Evolutionary conservation across 2,888 invertebrate species (phyloP).

Genomic region (Cheilosia impressa): DNA sequence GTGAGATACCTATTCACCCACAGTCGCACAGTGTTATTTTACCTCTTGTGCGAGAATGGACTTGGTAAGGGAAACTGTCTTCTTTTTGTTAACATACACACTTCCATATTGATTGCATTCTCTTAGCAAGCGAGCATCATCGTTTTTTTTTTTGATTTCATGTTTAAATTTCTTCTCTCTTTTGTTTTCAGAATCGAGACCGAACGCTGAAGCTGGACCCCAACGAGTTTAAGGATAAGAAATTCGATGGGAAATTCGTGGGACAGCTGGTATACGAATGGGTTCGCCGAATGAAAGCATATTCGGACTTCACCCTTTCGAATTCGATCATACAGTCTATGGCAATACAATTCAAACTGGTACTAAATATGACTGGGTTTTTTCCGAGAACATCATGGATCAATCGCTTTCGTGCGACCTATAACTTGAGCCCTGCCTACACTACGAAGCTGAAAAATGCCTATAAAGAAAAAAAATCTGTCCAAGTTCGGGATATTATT

Average conservation of each 20-base stretch:
- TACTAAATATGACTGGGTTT: constrained; percentile 14
- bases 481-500: constrained; percentile 12
- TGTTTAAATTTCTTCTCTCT: not conserved
- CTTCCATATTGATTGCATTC: not conserved
- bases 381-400: not conserved
- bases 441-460: not conserved
- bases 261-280: constrained; percentile 27
- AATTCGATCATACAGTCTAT: constrained; percentile 7
- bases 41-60: not conserved
- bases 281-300: constrained; percentile 28
- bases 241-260: constrained; percentile 14
- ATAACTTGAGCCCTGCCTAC: not conserved
- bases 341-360: constrained; percentile 19
- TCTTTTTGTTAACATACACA: not conserved
- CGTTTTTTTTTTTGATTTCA: too few species aligned
- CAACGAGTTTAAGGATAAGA: not conserved
- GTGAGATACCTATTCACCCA: too few species aligned
- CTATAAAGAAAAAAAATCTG: constrained; percentile 23
- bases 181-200: constrained; percentile 12
- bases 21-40: not conserved
- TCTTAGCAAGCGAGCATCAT: not conserved
- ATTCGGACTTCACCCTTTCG: not conserved
- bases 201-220: too few species aligned
- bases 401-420: not conserved
- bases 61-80: not conserved